Conservation (phyloP, 2,797 vertebrate species). For the Schizopygopsis malacanthus region DNA sequence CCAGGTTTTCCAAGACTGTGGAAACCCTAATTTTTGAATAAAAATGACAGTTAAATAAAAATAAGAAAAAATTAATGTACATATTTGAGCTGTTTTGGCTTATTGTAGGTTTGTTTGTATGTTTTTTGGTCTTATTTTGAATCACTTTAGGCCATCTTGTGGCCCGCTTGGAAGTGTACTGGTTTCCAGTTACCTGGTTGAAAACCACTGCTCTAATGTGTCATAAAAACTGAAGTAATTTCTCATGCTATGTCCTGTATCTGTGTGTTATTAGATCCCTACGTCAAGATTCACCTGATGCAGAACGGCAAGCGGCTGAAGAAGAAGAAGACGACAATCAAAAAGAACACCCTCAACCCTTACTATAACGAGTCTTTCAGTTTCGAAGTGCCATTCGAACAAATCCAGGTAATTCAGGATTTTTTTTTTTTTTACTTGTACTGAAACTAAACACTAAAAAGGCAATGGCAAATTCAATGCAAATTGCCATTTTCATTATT, state of each 20-base stretch:
- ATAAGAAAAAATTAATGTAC: too few relatives aligned
- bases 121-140: too few relatives aligned
- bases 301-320: slow-evolving; percentile 99
- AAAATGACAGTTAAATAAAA: not conserved
- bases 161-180: not conserved
- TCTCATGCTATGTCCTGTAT: not conserved
- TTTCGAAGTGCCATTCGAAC: slow-evolving; percentile 99
- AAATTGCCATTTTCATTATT: not conserved
- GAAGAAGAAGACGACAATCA: slow-evolving; percentile 99
- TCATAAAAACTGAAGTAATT: not conserved
- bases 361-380: slow-evolving; percentile 99
- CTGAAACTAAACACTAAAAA: not conserved
- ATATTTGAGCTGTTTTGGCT: not conserved
- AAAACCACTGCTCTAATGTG: not conserved
- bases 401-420: slow-evolving; percentile 92
- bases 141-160: not conserved
- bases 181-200: not conserved
- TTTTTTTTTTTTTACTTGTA: not conserved
- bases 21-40: not conserved
- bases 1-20: not conserved
- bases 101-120: too few relatives aligned
- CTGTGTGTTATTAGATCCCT: slow-evolving; percentile 85
- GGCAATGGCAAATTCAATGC: not conserved
- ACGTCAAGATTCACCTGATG: slow-evolving; percentile 99
- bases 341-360: slow-evolving; percentile 99